Evolutionary conservation across 2,888 invertebrate species (phyloP), one percentile per base, ranked within the genome.

Genomic region (Argynnis bischoffii): DNA sequence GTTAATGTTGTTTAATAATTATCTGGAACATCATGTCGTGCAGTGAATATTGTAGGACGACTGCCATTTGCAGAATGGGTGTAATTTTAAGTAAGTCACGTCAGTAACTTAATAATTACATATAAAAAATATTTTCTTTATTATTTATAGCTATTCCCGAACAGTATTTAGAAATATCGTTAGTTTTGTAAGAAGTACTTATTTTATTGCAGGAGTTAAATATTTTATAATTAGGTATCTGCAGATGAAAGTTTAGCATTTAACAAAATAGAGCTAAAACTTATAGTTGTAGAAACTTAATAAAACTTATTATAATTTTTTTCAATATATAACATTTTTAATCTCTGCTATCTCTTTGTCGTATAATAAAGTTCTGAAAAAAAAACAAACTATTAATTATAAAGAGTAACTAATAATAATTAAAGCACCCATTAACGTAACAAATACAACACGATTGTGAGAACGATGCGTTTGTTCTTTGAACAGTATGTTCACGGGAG

Each of bases 1-100:
- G 78, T 78, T 91, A 90, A 90, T 89, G 90, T 85, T 88, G 83
- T 89, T 89, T 86, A 86, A 87, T 86, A 89, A 91, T 92, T 90
- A 89, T 90, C 83, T 86, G 75, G 79, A 82, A 85, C 84, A 81
- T 82, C 77, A 77, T 84, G 83, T 83, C 84, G 85, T 87, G 87
- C 76, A 78, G 79, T 77, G 79, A 82, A 81, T 80, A 79, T 81
- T 86, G 84, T 80, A 75, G 80, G 78, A 81, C 81, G 83, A 71
- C 76, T 74, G 79, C 77, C 81, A 77, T 78, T 85, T 82, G 79
- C 74, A 78, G 81, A 78, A 83, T 81, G 79, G 78, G 79, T 84
- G 79, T 86, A 80, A 88, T 89, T 85, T 84, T 74, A 77, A 79
- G 76, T 82, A 78, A 84, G 82, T 80, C 79, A 82, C 77, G 79